Evolutionary conservation across 2,888 invertebrate genomes (phyloP).

Genomic region (Phengaris alcon): DNA sequence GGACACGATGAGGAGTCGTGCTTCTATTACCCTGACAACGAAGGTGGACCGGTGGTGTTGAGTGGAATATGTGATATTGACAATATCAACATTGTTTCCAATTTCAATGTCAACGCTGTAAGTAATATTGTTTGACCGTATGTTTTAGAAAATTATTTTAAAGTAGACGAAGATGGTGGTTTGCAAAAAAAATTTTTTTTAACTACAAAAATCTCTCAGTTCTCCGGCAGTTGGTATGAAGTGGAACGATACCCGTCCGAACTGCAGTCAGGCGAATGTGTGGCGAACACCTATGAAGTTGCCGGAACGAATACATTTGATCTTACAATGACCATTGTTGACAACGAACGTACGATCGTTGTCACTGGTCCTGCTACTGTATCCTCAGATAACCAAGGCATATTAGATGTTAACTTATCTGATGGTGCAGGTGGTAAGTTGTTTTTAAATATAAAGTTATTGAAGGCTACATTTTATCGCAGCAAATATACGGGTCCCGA

Average conservation of each 20-base stretch:
- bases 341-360: conserved; percentile 47
- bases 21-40: conserved; percentile 64
- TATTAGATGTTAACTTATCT: conserved; percentile 46
- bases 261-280: conserved; percentile 58
- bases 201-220: conserved; percentile 49
- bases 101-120: conserved; percentile 51
- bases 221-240: conserved; percentile 64
- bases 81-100: conserved; percentile 45
- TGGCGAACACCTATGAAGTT: conserved; percentile 41
- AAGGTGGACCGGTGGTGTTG: conserved; percentile 59
- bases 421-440: conserved; percentile 45
- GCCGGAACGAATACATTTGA: conserved; percentile 41
- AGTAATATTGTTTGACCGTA: conserved; percentile 37
- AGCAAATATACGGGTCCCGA: no score
- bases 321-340: conserved; percentile 50
- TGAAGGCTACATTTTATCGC: no score
- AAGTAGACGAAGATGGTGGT: not conserved
- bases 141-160: not conserved
- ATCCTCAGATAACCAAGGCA: conserved; percentile 48
- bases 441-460: not conserved
- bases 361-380: conserved; percentile 44
- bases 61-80: conserved; percentile 53
- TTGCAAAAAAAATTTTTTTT: not conserved
- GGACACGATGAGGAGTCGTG: conserved; percentile 55
- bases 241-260: conserved; percentile 61